A percentile compares a stretch with the other conserved stretches of the same genome.
phyloP scores from a whole-genome alignment of 2,797 vertebrate species.

The Poecile montanus region DNA sequence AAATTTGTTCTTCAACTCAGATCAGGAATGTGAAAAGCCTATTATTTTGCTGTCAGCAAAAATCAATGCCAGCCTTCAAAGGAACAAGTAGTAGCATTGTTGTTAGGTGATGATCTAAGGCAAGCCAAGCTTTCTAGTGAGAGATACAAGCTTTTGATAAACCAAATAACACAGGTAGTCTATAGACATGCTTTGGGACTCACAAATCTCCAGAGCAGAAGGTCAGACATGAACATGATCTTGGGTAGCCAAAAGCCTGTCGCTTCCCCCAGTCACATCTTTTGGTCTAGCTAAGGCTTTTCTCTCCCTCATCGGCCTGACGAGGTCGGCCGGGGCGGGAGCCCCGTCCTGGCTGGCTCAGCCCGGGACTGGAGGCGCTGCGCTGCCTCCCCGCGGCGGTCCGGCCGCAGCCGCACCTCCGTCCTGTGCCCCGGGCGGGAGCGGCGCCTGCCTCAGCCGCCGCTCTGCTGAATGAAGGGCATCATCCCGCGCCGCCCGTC shows the following conservation, averaged over 20 bases:
- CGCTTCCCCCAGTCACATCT: background rate
- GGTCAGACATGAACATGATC: background rate
- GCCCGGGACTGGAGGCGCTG: background rate
- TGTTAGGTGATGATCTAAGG: background rate
- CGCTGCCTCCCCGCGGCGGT: background rate
- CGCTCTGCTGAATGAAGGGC: background rate
- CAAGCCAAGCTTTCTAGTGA: background rate
- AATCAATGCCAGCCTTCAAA: constrained; percentile 18
- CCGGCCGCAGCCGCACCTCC: background rate
- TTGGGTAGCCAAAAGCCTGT: background rate
- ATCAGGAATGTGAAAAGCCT: background rate
- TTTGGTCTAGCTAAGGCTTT: too few species aligned
- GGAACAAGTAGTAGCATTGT: background rate
- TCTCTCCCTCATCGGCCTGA: background rate
- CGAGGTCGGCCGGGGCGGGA: background rate
- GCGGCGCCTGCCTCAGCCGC: background rate
- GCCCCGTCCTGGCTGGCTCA: background rate
- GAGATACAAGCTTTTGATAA: background rate
- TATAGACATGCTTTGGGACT: background rate
- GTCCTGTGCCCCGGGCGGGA: background rate
- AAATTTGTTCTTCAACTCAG: background rate
- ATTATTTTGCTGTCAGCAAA: constrained; percentile 7
- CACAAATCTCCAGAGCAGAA: background rate
- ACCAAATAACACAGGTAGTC: background rate
- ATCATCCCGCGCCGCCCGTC: background rate